Evolutionary conservation across 2,113 vertebrate species (phyloP).

Genomic region (Oriolus oriolus): DNA sequence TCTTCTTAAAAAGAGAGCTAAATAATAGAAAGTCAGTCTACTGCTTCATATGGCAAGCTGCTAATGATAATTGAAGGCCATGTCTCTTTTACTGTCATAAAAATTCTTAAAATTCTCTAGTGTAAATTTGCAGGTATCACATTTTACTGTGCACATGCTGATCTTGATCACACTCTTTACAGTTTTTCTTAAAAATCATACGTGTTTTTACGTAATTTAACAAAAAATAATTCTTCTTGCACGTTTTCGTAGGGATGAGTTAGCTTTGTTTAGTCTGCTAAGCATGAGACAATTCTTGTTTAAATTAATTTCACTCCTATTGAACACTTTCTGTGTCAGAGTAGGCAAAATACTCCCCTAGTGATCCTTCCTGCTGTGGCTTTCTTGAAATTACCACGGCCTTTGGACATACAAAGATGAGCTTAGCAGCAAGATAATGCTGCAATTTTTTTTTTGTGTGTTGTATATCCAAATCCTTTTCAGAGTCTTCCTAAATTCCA

Average conservation of each 20-base stretch:
- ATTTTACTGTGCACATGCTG: neutral
- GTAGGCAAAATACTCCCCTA: neutral
- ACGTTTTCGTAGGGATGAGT: neutral
- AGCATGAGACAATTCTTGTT: neutral
- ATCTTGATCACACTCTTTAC: neutral
- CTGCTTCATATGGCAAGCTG: neutral
- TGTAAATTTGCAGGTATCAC: neutral
- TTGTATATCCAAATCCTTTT: neutral
- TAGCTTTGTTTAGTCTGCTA: neutral
- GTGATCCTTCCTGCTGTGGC: neutral
- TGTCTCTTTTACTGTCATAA: neutral
- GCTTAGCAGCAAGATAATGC: neutral
- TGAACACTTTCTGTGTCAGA: neutral
- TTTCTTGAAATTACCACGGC: neutral
- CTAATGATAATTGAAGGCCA: neutral
- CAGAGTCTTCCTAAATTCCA: neutral
- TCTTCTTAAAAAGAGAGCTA: neutral
- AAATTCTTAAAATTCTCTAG: neutral
- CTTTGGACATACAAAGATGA: neutral
- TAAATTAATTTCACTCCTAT: neutral
- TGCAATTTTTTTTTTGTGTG: neutral
- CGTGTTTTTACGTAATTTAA: neutral
- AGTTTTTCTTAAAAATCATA: neutral
- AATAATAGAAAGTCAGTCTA: neutral
- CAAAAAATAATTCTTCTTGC: neutral